Base-by-base conservation (phyloP, 2,113 vertebrate species). In the Apteryx mantelli region DNA sequence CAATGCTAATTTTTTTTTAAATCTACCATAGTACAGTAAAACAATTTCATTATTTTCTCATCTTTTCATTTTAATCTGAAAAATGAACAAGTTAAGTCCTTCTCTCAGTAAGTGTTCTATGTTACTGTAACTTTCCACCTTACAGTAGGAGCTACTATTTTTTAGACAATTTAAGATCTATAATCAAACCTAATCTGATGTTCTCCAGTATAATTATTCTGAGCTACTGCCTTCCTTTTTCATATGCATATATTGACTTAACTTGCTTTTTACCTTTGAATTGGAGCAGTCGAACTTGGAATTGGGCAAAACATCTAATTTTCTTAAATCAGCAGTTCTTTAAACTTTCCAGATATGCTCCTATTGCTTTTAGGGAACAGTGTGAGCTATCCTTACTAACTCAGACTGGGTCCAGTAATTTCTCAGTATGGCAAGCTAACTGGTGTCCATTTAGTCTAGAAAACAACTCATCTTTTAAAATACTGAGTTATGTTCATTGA, bases 191-290 rank as follows among this genome's bases (percentile, higher is more conserved):
- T 1, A 88, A 85, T 75, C 52, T 68, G 17, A 71, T 28, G 44
- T 93, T 94, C 93, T 58, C 68, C 71, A 75, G 20, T n/a, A 38
- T 11, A 70, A 56, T 63, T 77, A 30, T 77, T 88, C 71, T 66
- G 20, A 91, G 65, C 13, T 58, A 63, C 34, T 83, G 87, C n/a
- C 21, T 93, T 94, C 52, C 26, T 83, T 97, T 92, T 91, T 44
- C 44, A 64, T 77, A 70, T 25, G 7, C 24, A 83, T 94, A 71
- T 79, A 75, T 78, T 86, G 75, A 80, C 40, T 82, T 74, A 65
- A 92, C 46, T 50, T 77, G 26, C 4, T 74, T 88, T 88, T 76
- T 66, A 30, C 64, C 82, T 89, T 81, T 89, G 60, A 93, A 88
- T 82, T 55, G 36, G 34, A 95, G 32, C 17, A 66, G 89, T 11